Conservation (phyloP, 2,797 vertebrate species). For the Nannoperca obscura region DNA sequence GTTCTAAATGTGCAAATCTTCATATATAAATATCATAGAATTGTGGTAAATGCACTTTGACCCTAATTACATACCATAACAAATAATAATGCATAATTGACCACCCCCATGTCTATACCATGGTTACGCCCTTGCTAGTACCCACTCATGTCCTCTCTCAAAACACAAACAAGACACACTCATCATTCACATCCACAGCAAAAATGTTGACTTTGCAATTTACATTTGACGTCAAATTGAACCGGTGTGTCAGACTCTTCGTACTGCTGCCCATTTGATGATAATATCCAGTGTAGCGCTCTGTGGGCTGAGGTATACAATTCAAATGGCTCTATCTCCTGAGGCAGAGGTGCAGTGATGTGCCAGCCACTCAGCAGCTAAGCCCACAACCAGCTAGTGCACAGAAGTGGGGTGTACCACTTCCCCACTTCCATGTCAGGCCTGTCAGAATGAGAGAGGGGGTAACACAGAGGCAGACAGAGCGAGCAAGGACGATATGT, state of each 20-base stretch:
- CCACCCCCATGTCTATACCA: too few relatives aligned
- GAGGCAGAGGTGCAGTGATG: conserved; percentile 73
- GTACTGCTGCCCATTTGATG: conserved; percentile 57
- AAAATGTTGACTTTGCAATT: conserved; percentile 61
- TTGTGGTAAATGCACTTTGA: too few relatives aligned
- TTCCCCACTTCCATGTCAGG: conserved; percentile 54
- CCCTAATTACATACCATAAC: too few relatives aligned
- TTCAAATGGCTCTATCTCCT: conserved; percentile 74
- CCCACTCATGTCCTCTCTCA: conserved; percentile 11
- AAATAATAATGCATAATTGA: too few relatives aligned
- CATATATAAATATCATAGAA: too few relatives aligned
- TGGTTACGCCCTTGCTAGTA: neutral
- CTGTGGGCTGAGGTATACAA: conserved; percentile 61
- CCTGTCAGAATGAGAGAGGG: conserved; percentile 69
- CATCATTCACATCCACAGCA: conserved; percentile 20
- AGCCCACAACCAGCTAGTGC: conserved; percentile 60
- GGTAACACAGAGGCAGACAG: conserved; percentile 61
- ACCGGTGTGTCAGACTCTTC: conserved; percentile 45
- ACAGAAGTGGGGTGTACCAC: conserved; percentile 69
- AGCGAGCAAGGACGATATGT: conserved; percentile 51
- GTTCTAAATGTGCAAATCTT: too few relatives aligned
- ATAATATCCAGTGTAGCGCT: conserved; percentile 62
- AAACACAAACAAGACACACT: conserved; percentile 36
- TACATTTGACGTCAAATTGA: conserved; percentile 53
- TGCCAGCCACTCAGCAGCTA: conserved; percentile 68